Evolutionary conservation across 2,888 invertebrate species (phyloP).

Genomic region (Patella depressa): DNA sequence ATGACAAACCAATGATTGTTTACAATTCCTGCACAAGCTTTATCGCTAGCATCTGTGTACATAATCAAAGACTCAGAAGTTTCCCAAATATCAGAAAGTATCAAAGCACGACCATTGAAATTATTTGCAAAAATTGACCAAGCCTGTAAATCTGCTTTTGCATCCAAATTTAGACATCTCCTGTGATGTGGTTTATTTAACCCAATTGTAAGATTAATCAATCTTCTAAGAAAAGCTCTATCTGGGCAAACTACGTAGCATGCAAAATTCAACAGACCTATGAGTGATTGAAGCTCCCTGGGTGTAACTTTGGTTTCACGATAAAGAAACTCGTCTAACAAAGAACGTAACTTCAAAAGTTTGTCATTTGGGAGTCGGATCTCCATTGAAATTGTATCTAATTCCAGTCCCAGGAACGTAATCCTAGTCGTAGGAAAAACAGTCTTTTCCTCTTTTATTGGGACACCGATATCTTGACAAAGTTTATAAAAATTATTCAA

Average conservation of each 20-base stretch:
- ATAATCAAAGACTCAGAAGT: neutral
- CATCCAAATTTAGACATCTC: slow-evolving; percentile 17
- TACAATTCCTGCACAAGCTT: neutral
- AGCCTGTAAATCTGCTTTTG: slow-evolving; percentile 21
- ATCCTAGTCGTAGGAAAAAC: neutral
- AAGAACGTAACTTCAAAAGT: neutral
- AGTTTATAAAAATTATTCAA: slow-evolving; percentile 15
- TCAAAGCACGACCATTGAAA: slow-evolving; percentile 27
- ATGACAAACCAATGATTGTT: neutral
- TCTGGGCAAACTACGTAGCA: slow-evolving; percentile 31
- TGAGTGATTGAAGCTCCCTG: slow-evolving; percentile 25
- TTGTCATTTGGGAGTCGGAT: slow-evolving; percentile 8
- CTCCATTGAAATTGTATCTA: slow-evolving; percentile 1
- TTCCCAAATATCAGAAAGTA: neutral
- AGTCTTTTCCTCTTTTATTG: slow-evolving; percentile 13
- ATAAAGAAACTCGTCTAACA: neutral
- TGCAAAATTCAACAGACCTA: slow-evolving; percentile 34
- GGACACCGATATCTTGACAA: slow-evolving; percentile 19
- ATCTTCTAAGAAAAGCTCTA: slow-evolving; percentile 34
- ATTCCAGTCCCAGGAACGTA: neutral
- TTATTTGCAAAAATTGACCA: slow-evolving; percentile 21
- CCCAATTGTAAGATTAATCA: slow-evolving; percentile 37
- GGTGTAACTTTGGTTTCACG: slow-evolving; percentile 20
- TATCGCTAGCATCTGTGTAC: slow-evolving; percentile 1
- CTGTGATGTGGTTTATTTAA: slow-evolving; percentile 24